A percentile compares a stretch with the other conserved stretches of the same genome.
These are phyloP conservation scores for Caenorhabditis auriculariae DNA, from an alignment of 2,888 invertebrate species.

Conservation along the genomic window DNA sequence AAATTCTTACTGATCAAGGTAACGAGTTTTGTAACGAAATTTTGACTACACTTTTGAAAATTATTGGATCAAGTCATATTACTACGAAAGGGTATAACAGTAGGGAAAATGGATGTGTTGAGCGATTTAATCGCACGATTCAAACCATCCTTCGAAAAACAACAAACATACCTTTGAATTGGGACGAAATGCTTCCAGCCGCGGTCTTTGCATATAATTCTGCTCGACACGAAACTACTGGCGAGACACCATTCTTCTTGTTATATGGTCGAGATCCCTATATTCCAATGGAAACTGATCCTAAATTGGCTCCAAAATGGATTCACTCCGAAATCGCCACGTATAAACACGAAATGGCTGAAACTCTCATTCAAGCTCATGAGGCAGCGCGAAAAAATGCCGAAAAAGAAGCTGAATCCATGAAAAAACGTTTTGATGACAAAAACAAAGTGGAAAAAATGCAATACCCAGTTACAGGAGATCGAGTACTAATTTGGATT, in stretches of 20 bases:
- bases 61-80: conserved; percentile 1
- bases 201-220: conserved; percentile 30
- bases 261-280: conserved; percentile 16
- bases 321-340: conserved; percentile 5
- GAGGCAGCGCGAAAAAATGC: conserved; percentile 3
- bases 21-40: conserved; percentile 5
- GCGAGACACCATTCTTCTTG: conserved; percentile 18
- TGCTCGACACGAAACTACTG: conserved; percentile 17
- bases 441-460: conserved; percentile 5
- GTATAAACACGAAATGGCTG: conserved; percentile 2
- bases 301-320: not conserved
- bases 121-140: conserved; percentile 18
- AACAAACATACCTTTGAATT: conserved; percentile 3
- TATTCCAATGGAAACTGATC: not conserved
- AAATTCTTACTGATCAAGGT: conserved; percentile 6
- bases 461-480: conserved; percentile 4
- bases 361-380: conserved; percentile 1
- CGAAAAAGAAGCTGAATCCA: conserved; percentile 7
- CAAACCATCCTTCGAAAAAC: conserved; percentile 13
- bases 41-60: conserved; percentile 1
- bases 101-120: conserved; percentile 25
- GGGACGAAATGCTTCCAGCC: conserved; percentile 24
- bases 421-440: conserved; percentile 10
- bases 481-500: conserved; percentile 5
- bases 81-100: conserved; percentile 24